Evolutionary conservation across 2,113 vertebrate species (phyloP).

Genomic region (Recurvirostra avosetta): DNA sequence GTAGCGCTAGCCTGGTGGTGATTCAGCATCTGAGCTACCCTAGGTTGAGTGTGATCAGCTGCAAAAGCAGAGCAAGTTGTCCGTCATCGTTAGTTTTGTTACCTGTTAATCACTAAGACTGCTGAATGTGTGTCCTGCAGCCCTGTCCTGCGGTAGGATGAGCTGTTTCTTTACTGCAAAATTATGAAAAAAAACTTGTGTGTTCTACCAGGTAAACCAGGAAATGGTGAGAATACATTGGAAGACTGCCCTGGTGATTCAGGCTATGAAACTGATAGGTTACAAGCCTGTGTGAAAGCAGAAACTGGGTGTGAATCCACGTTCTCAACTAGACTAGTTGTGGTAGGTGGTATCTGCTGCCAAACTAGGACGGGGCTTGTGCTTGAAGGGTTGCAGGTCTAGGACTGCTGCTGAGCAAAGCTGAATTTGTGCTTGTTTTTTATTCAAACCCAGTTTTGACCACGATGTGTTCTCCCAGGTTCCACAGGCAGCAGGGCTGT

Average conservation of each 20-base stretch:
- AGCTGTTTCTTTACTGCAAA: not conserved
- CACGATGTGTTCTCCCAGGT: not conserved
- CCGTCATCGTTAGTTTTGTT: not conserved
- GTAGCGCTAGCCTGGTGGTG: not conserved
- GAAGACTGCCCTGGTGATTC: not conserved
- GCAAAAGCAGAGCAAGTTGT: not conserved
- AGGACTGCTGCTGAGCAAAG: not conserved
- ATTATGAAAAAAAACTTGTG: not conserved
- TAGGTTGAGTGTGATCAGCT: not conserved
- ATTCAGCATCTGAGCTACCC: not conserved
- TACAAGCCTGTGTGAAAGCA: not conserved
- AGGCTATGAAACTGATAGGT: not conserved
- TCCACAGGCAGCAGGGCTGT: not conserved
- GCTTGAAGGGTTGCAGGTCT: not conserved
- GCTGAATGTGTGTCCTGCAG: not conserved
- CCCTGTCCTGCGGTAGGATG: not conserved
- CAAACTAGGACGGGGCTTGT: rapidly evolving
- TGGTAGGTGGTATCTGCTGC: not conserved
- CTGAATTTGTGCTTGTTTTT: not conserved
- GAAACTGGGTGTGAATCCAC: not conserved
- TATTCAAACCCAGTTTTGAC: not conserved
- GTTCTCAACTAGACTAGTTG: not conserved
- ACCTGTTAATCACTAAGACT: not conserved
- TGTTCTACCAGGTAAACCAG: not conserved
- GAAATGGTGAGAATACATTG: not conserved